phyloP scores from a whole-genome alignment of 2,888 invertebrate genomes.

The Iselma pallidipennis region DNA sequence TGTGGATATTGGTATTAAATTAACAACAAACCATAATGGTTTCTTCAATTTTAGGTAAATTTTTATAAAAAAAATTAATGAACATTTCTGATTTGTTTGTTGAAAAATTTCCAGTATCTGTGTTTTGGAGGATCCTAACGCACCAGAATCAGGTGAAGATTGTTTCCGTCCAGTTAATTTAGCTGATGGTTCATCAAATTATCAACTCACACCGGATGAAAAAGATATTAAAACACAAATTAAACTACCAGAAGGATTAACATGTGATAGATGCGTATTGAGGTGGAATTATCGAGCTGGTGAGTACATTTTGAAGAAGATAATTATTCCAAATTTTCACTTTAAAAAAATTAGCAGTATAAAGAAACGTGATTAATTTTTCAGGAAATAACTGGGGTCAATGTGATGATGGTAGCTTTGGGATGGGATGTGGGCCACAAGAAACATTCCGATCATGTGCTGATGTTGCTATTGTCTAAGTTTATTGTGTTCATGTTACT shows the following conservation, averaged over 20 bases:
- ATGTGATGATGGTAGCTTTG: conserved; percentile 42
- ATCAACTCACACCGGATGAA: conserved; percentile 33
- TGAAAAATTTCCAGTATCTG: conserved; percentile 44
- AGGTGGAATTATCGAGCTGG: conserved; percentile 58
- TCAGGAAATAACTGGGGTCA: conserved; percentile 50
- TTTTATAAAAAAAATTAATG: background rate
- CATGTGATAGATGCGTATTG: conserved; percentile 57
- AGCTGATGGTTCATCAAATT: conserved; percentile 44
- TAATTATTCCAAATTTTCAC: too few relatives aligned
- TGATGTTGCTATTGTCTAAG: conserved; percentile 41
- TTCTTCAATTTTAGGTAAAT: conserved; percentile 47
- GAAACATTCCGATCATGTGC: conserved; percentile 51
- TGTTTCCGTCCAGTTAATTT: conserved; percentile 53
- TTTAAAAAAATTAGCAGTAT: too few relatives aligned
- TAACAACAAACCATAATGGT: conserved; percentile 53
- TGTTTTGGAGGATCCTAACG: conserved; percentile 41
- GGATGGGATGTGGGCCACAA: conserved; percentile 49
- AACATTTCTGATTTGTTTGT: background rate
- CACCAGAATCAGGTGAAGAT: conserved; percentile 53
- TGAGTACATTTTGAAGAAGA: conserved; percentile 30
- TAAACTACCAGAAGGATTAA: conserved; percentile 51
- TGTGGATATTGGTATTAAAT: conserved; percentile 40
- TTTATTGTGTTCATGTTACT: too few relatives aligned
- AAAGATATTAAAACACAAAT: conserved; percentile 39
- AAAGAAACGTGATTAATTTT: conserved; percentile 11